phyloP scores from a whole-genome alignment of 2,888 invertebrate genomes.

The Rhynchonema sp. region DNA sequence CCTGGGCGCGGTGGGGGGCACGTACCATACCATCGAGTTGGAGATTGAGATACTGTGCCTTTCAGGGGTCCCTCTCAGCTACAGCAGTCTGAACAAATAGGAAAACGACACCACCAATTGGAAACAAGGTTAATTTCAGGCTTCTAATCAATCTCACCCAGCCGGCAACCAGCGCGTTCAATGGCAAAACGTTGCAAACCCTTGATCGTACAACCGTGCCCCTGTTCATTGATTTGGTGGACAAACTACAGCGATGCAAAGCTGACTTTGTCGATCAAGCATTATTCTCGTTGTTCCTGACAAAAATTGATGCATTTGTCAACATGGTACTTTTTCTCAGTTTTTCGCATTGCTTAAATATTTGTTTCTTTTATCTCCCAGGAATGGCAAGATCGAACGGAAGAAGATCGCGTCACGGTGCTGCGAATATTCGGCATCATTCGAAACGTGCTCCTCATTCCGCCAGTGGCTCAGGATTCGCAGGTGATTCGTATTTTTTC shows the following conservation, averaged over 20 bases:
- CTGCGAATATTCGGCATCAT: conserved; percentile 72
- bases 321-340: too few species aligned
- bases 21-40: too few species aligned
- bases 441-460: conserved; percentile 71
- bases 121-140: too few species aligned
- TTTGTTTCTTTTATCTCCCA: conserved; percentile 28
- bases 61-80: too few species aligned
- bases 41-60: too few species aligned
- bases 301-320: too few species aligned
- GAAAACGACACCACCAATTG: too few species aligned
- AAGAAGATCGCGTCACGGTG: conserved; percentile 64
- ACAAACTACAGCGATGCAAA: not conserved
- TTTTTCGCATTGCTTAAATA: too few species aligned
- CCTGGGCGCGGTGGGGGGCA: too few species aligned
- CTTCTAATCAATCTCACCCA: conserved; percentile 75
- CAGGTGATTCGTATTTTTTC: too few species aligned
- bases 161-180: conserved; percentile 56
- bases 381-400: conserved; percentile 61
- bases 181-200: conserved; percentile 29
- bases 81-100: too few species aligned
- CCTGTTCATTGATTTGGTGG: not conserved
- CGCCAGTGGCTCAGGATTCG: conserved; percentile 56
- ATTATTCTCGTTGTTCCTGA: not conserved
- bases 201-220: not conserved
- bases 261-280: not conserved